These are phyloP conservation scores for Holocentrus rufus DNA, from an alignment of 2,797 vertebrate genomes.

Conservation along the genomic window DNA sequence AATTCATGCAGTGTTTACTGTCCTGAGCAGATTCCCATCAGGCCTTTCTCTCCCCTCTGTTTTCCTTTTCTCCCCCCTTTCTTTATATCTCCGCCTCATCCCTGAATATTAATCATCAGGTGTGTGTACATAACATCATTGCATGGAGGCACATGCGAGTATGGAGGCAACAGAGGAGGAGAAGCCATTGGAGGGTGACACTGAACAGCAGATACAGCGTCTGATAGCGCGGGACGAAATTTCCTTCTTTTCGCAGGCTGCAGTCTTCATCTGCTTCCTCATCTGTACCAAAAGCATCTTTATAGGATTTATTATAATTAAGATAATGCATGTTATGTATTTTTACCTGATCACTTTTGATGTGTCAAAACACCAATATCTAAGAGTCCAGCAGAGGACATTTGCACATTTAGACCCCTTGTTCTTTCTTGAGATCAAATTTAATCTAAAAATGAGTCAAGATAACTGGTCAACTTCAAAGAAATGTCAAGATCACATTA, in stretches of 20 bases:
- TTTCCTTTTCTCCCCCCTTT: constrained; percentile 36
- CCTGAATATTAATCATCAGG: constrained; percentile 75
- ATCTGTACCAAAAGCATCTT: constrained; percentile 7
- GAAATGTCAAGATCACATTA: background rate
- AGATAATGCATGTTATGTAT: too few relatives aligned
- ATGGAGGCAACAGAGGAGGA: constrained; percentile 50
- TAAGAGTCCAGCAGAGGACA: background rate
- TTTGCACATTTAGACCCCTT: constrained; percentile 2
- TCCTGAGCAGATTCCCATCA: constrained; percentile 73
- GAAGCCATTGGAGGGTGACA: constrained; percentile 46
- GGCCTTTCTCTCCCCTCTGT: constrained; percentile 58
- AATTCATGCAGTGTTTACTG: constrained; percentile 76
- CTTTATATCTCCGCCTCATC: constrained; percentile 33
- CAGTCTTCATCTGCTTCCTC: constrained; percentile 31
- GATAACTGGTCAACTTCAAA: background rate
- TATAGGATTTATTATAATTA: too few relatives aligned
- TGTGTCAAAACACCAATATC: background rate
- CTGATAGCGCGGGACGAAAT: constrained; percentile 52
- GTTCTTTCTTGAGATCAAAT: background rate
- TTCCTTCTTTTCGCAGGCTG: constrained; percentile 15
- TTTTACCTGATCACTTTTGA: too few relatives aligned
- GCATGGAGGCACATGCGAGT: constrained; percentile 30
- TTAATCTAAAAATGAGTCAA: background rate
- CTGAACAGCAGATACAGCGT: constrained; percentile 45
- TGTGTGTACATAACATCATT: constrained; percentile 73